Evolutionary conservation across 2,888 invertebrate genomes (phyloP), one percentile per base, ranked within the genome.

Genomic region (Melanargia galathea): DNA sequence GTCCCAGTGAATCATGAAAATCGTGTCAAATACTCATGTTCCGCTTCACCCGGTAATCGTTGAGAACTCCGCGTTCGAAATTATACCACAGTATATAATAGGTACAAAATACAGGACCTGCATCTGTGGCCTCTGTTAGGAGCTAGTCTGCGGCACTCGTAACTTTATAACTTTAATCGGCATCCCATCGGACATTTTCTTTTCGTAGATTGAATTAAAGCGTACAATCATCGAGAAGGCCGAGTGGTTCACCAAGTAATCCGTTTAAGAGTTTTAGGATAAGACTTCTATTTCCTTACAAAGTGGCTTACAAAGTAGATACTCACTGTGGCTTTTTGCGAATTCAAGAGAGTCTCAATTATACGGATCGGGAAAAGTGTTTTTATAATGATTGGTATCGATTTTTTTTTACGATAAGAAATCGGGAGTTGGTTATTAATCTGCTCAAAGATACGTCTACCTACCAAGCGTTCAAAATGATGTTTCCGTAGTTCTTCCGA

Each of bases 171-270:
- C 57, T 57, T 57, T 46, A 57, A 57, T 46, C 57, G 45, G 33
- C 43, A 46, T 46, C 57, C 30, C 26, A 57, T 57, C 57, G 45
- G 57, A 57, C n/a, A 57, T 57, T 57, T 57, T 57, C 57, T 57
- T 57, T 57, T 45, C 45, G 18, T 30, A 57, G 51, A 57, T 57
- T 62, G 40, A 62, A 62, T 62, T 49, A 62, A 62, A 57, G 30
- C 33, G 40, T 43, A 62, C 62, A 49, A 62, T 62, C 49, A 48
- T 56, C 49, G 30, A 57, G 54, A 49, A 49, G 40, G 51, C 56
- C 49, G 56, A 62, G 62, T 22, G 45, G 57, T 45, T 57, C 46
- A 57, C 43, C 8, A 13, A 45, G 30, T 57, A 45, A 57, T 57
- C 33, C 22, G n/a, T 57, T 57, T 45, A 45, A 57, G 30, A 30